Percentiles rank a stretch among this genome's conserved stretches.
Evolutionary conservation across 2,888 invertebrate species (phyloP).

Genomic region (Schrankia costaestrigalis): DNA sequence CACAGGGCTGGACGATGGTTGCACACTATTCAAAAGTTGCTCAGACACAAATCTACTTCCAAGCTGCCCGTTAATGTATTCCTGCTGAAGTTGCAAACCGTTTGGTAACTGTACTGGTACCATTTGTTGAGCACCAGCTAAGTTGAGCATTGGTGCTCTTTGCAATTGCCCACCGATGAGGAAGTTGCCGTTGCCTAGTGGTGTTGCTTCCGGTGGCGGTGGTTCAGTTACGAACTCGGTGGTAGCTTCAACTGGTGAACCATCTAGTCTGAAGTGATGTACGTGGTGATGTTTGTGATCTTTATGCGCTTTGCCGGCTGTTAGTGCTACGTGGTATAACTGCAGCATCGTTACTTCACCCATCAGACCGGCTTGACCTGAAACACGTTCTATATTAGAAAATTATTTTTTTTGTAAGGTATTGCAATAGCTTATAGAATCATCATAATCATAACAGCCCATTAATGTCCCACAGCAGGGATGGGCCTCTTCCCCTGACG

Average conservation of each 20-base stretch:
- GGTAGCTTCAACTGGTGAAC: constrained; percentile 81
- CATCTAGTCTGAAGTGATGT: constrained; percentile 89
- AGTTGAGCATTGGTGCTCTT: constrained; percentile 76
- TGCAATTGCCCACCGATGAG: constrained; percentile 84
- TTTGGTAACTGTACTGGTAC: constrained; percentile 69
- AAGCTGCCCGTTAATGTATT: constrained; percentile 84
- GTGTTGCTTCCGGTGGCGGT: constrained; percentile 67
- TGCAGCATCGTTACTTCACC: constrained; percentile 91
- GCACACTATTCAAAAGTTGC: constrained; percentile 71
- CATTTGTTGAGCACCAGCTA: constrained; percentile 70
- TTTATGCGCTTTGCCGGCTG: constrained; percentile 92
- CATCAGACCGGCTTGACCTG: constrained; percentile 83
- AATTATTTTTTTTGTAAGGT: no score
- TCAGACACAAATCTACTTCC: constrained; percentile 79
- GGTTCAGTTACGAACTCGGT: constrained; percentile 80
- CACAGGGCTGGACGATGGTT: constrained; percentile 36
- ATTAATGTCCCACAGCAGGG: no score
- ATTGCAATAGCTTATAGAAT: no score
- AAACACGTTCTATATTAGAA: constrained; percentile 19
- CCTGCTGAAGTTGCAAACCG: constrained; percentile 76
- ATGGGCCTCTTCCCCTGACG: no score
- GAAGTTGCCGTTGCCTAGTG: constrained; percentile 76
- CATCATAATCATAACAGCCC: no score
- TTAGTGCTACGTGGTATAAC: constrained; percentile 88
- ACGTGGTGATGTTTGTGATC: constrained; percentile 94